phyloP scores from a whole-genome alignment of 1,140 invertebrate genomes.

The Melanaphis sacchari region DNA sequence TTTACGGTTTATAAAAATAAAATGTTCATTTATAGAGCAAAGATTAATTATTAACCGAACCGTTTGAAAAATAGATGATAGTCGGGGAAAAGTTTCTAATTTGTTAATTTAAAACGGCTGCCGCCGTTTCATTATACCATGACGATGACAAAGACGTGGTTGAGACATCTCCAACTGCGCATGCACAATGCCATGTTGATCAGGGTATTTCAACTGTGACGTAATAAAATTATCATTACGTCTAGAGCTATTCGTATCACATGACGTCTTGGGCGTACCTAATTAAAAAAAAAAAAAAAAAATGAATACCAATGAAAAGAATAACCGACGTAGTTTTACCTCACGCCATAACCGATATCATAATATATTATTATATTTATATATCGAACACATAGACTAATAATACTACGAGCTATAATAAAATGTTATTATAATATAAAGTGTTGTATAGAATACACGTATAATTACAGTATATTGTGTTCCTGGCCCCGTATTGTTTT shows the following conservation, averaged over 20 bases:
- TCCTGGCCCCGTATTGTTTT: neutral
- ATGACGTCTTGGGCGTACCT: neutral
- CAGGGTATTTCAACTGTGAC: neutral
- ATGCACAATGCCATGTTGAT: neutral
- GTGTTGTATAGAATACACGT: neutral
- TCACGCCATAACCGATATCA: neutral
- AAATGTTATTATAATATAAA: neutral
- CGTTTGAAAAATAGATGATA: neutral
- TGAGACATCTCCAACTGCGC: neutral
- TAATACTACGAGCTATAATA: neutral
- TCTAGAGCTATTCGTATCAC: neutral
- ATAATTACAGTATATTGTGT: neutral
- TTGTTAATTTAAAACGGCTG: neutral
- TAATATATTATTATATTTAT: neutral
- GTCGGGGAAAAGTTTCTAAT: neutral
- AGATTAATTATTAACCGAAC: neutral
- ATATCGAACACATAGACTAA: neutral
- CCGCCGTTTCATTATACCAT: neutral
- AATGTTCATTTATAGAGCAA: neutral
- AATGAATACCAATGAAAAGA: neutral
- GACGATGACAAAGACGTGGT: neutral
- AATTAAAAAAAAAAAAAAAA: neutral
- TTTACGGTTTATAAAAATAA: neutral
- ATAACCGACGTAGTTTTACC: neutral
- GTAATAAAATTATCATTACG: neutral